These are phyloP conservation scores for Podocnemis expansa DNA, from an alignment of 2,113 vertebrate genomes.

Conservation along the genomic window DNA sequence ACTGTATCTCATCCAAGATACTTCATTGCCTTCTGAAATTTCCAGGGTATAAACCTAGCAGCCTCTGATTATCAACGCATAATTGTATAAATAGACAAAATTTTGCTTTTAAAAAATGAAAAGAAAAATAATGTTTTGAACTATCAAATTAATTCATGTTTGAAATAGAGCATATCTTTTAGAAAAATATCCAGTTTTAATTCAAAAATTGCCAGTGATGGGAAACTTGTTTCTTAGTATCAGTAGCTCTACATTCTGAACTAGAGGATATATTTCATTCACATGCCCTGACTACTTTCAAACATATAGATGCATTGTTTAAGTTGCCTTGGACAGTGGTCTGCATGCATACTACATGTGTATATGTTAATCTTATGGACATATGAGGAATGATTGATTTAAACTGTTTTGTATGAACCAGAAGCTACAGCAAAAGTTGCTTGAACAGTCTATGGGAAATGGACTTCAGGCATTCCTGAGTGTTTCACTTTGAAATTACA, in stretches of 20 bases:
- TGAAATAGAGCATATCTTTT: background rate
- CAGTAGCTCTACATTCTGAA: background rate
- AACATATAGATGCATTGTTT: background rate
- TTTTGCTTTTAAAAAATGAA: background rate
- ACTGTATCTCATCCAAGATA: background rate
- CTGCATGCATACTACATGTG: background rate
- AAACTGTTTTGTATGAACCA: background rate
- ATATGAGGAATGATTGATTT: background rate
- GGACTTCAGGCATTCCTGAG: background rate
- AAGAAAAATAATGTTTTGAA: background rate
- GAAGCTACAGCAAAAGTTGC: background rate
- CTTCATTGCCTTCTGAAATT: background rate
- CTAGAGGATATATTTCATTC: background rate
- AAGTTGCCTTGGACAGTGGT: rapidly evolving
- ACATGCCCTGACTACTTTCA: rapidly evolving
- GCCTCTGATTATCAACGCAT: background rate
- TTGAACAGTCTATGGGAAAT: background rate
- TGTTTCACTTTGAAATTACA: constrained; percentile 46
- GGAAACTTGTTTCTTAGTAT: background rate
- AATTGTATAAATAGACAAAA: background rate
- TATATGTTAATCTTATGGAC: background rate
- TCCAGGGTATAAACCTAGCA: background rate
- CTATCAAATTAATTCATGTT: background rate
- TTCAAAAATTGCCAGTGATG: background rate
- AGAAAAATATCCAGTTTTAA: background rate